Percentiles rank a stretch among this genome's conserved stretches.
These are phyloP conservation scores for Agrotis exclamationis DNA, from an alignment of 2,888 invertebrate genomes.

Conservation along the genomic window DNA sequence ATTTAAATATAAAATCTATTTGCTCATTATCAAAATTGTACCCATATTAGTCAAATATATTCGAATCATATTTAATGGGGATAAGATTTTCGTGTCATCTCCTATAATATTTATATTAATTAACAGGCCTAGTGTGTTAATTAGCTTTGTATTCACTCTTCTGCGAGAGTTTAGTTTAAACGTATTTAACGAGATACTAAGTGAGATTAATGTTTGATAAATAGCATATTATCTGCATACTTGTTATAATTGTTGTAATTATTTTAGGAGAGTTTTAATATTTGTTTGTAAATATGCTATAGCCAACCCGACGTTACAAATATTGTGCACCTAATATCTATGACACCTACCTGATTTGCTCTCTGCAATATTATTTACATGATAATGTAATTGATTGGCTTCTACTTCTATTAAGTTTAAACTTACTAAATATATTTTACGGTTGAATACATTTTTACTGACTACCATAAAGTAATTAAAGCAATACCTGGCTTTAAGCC, in stretches of 20 bases:
- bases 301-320: constrained; percentile 81
- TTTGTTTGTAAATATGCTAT: constrained; percentile 86
- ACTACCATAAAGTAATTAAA: constrained; percentile 48
- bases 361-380: constrained; percentile 71
- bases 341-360: constrained; percentile 65
- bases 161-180: constrained; percentile 80
- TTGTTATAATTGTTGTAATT: constrained; percentile 90
- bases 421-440: constrained; percentile 51
- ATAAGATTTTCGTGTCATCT: constrained; percentile 52
- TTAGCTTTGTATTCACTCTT: constrained; percentile 78
- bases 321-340: constrained; percentile 73
- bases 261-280: constrained; percentile 90
- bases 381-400: constrained; percentile 66
- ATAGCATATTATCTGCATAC: constrained; percentile 82
- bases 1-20: constrained; percentile 86
- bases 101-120: constrained; percentile 63
- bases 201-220: constrained; percentile 89
- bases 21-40: constrained; percentile 90
- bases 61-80: constrained; percentile 62
- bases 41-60: constrained; percentile 84
- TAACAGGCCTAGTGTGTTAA: constrained; percentile 80
- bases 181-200: constrained; percentile 85
- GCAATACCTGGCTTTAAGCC: constrained; percentile 72
- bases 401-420: constrained; percentile 23
- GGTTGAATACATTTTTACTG: constrained; percentile 55